Base-by-base conservation (phyloP, 2,113 vertebrate species). In the Eleginops maclovinus region DNA sequence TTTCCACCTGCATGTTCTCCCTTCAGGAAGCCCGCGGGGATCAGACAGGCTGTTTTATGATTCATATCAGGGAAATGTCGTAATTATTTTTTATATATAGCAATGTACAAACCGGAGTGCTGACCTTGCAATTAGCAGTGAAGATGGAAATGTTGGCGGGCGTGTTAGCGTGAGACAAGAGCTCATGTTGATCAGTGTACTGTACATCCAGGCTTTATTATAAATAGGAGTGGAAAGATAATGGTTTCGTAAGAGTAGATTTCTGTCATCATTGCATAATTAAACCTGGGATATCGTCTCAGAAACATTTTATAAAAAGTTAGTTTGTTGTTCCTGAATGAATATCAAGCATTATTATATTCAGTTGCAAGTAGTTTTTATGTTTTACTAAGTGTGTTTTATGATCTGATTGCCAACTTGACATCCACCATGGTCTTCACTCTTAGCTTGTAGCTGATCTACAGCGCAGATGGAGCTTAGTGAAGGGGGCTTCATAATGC, bases 381-480 rank as follows among this genome's bases (percentile, higher is more conserved):
- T 14, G 9, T 73, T 22, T 15, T 7, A 22, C 19, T 44, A 11
- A 13, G 6, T 40, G 47, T 58, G 47, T 58, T 72, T 58, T 53
- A 22, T 44, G 50, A 68, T 64, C 49, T 51, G 66, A 69, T 59
- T 40, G 22, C 36, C 1, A 64, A 13, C 44, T 55, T 26, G 61
- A 68, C 28, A 4, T 46, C n/a, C 51, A 31, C 41, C 31, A 59
- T 60, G 15, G 3, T 77, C 44, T 79, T 76, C 51, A 49, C 69
- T 65, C 63, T 62, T 51, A 26, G 50, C 61, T 84, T 19, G 15
- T 79, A 73, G 68, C 70, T 26, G 44, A 77, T 65, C 59, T 21
- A 13, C 21, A 68, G 41, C 84, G 73, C 88, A 85, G 79, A 85
- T 87, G 85, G 83, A 66, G 72, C 61, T 72, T 40, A 62, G 55